Percentiles rank a stretch among this genome's conserved stretches.
These are phyloP conservation scores for Andrena cerasifolii DNA, from an alignment of 1,140 invertebrate genomes.

Conservation along the genomic window DNA sequence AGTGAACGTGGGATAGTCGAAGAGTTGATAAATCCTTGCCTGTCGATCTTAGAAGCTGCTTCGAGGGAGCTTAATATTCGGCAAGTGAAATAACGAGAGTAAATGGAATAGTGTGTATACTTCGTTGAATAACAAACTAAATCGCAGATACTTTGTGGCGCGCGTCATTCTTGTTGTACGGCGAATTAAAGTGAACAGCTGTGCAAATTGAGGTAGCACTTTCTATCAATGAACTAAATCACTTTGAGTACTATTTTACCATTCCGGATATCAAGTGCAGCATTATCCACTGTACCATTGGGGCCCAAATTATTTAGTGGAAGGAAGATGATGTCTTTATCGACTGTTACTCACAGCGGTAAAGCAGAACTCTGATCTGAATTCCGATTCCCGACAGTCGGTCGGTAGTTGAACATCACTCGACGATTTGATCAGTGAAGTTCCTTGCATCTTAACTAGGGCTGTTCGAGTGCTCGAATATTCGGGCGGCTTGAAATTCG, in stretches of 20 bases:
- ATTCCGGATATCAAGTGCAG: not conserved
- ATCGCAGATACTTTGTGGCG: not conserved
- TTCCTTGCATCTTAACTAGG: too few species aligned
- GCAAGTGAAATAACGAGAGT: too few species aligned
- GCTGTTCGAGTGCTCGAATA: too few species aligned
- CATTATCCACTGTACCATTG: conserved; percentile 3
- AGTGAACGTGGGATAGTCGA: too few species aligned
- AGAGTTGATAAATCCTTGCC: too few species aligned
- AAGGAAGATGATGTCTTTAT: not conserved
- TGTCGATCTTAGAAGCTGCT: too few species aligned
- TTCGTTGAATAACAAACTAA: not conserved
- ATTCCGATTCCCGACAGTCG: too few species aligned
- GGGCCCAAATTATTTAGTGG: not conserved
- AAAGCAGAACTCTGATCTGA: conserved; percentile 13
- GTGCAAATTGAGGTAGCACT: not conserved
- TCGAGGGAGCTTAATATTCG: too few species aligned
- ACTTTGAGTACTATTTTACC: not conserved
- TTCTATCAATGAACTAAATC: not conserved
- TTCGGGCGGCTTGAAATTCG: too few species aligned
- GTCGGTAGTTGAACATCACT: too few species aligned
- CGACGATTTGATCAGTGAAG: too few species aligned
- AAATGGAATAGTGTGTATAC: too few species aligned
- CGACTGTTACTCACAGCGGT: not conserved
- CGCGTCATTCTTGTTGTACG: not conserved
- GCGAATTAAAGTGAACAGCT: not conserved